These are phyloP conservation scores for Nothocercus julius DNA, from an alignment of 2,113 vertebrate genomes.

Conservation along the genomic window DNA sequence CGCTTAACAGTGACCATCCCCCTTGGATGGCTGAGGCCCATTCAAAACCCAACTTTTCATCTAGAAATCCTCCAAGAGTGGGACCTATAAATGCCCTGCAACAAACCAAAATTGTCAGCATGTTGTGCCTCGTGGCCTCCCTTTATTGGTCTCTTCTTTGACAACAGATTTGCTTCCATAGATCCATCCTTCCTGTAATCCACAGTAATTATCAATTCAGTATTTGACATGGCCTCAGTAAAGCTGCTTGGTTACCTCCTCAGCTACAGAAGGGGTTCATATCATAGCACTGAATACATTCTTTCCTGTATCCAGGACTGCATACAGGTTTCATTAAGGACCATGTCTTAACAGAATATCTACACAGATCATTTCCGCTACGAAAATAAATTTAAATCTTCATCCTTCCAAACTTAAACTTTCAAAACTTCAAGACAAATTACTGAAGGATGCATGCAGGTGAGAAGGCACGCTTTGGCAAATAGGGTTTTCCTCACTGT, in stretches of 20 bases:
- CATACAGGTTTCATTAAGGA: background rate
- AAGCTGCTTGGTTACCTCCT: background rate
- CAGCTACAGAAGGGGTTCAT: background rate
- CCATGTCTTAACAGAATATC: background rate
- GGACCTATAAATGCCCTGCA: slow-evolving; percentile 90
- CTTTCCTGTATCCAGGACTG: background rate
- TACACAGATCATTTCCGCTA: background rate
- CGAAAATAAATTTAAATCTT: background rate
- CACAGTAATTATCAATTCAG: background rate
- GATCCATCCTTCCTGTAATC: background rate
- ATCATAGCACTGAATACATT: background rate
- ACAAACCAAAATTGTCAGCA: background rate
- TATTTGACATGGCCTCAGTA: background rate
- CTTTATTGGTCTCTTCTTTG: background rate
- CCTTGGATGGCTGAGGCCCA: slow-evolving; percentile 89
- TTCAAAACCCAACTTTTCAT: slow-evolving; percentile 87
- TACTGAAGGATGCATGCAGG: background rate
- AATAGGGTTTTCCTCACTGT: fast-evolving
- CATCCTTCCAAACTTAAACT: background rate
- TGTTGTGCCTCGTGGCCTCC: background rate
- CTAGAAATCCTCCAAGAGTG: slow-evolving; percentile 85
- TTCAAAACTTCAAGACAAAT: background rate
- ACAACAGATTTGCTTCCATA: background rate
- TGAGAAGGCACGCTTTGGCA: background rate
- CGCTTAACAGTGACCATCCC: slow-evolving; percentile 80